Evolutionary conservation across 2,797 vertebrate species (phyloP), one percentile per base, ranked within the genome.

Genomic region (Halcyon chelicuti): DNA sequence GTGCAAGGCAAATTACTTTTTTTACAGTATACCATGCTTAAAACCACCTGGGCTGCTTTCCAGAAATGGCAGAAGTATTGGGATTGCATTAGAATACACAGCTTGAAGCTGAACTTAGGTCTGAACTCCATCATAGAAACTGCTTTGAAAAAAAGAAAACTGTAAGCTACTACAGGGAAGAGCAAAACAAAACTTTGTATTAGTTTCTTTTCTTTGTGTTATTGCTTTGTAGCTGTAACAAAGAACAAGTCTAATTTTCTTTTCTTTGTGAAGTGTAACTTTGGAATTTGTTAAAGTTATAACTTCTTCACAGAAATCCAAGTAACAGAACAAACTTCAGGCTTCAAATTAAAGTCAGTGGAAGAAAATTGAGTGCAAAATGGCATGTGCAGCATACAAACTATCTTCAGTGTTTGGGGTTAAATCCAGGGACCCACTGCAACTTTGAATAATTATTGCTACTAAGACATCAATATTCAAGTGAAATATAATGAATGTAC

Each of bases 111-210:
- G 93, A 95, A 92, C 62, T 91, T 77, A 26, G 23, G 47, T n/a
- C 62, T 94, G 91, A 96, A 94, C 81, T 92, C 78, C 67, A 91
- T 90, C 70, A 74, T 58, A 94, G 40, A 95, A 96, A 94, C 89
- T 89, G 47, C 52, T 90, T 92, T 86, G 70, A 71, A 95, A 91
- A 86, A 80, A 67, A 57, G 37, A 58, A 71, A 92, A 65, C 84
- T 60, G 52, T 57, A 72, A 15, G 46, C 88, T 93, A 68, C 75
- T 47, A 55, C 49, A 77, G 65, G 37, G 67, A 93, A 84, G 90
- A 93, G 63, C 52, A 88, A 93, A 85, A 39, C 49, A 88, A 92
- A 93, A 57, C 28, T 37, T 90, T 72, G 19, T 66, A 55, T 86
- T 88, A 73, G 35, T 93, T 84, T 79, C 70, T 88, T 94, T 79